Evolutionary conservation across 1,140 invertebrate species (phyloP).

Genomic region (Aethina tumida): DNA sequence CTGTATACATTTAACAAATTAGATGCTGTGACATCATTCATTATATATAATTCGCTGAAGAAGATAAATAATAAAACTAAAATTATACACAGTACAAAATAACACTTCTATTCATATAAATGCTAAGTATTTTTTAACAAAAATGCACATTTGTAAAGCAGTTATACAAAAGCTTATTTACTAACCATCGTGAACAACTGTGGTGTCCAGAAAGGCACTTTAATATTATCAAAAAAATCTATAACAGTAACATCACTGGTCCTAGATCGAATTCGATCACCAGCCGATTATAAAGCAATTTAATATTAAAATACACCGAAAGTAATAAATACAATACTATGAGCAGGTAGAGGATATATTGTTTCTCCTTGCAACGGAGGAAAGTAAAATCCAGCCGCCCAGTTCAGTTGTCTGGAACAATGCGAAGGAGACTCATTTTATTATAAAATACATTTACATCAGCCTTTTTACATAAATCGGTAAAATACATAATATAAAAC

Average conservation of each 20-base stretch:
- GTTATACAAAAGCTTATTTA: constrained; percentile 29
- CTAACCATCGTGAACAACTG: constrained; percentile 15
- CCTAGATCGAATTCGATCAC: constrained; percentile 9
- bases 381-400: too few species aligned
- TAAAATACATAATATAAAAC: constrained; percentile 11
- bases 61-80: constrained; percentile 17
- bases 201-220: constrained; percentile 13
- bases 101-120: constrained; percentile 23
- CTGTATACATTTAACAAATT: too few species aligned
- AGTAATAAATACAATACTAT: constrained; percentile 15
- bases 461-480: too few species aligned
- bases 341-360: constrained; percentile 7
- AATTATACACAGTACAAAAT: constrained; percentile 22
- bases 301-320: constrained; percentile 13
- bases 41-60: constrained; percentile 26
- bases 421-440: too few species aligned
- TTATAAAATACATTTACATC: too few species aligned
- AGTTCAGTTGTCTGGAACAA: too few species aligned
- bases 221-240: constrained; percentile 11
- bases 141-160: constrained; percentile 23
- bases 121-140: constrained; percentile 20
- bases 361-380: too few species aligned
- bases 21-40: constrained; percentile 25
- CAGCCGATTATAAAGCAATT: too few species aligned
- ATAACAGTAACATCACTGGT: constrained; percentile 14